Evolutionary conservation across 2,113 vertebrate genomes (phyloP).

Genomic region (Lamprotornis superbus): DNA sequence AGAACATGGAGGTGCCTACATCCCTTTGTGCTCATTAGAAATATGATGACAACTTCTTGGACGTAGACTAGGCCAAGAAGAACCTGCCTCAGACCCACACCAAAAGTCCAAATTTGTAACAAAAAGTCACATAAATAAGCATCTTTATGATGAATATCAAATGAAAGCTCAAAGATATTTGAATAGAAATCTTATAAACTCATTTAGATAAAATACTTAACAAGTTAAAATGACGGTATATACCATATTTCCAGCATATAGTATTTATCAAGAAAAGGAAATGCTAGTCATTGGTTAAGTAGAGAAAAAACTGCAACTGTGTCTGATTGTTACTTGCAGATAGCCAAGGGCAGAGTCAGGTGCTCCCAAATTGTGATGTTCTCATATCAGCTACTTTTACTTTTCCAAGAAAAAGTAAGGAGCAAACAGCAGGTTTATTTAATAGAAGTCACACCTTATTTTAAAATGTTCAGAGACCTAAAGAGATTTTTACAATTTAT

Average conservation of each 20-base stretch:
- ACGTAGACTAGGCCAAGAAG: fast-evolving
- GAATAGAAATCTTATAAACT: neutral
- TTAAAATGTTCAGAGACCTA: neutral
- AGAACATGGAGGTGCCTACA: neutral
- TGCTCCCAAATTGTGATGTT: neutral
- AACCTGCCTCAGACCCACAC: neutral
- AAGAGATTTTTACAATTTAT: neutral
- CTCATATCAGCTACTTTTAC: neutral
- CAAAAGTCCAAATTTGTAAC: neutral
- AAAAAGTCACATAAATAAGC: neutral
- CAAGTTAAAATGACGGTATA: neutral
- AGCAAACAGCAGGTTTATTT: neutral
- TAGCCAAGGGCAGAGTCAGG: neutral
- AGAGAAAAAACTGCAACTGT: neutral
- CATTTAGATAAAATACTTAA: neutral
- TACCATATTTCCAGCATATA: neutral
- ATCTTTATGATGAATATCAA: neutral
- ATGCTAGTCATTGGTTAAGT: neutral
- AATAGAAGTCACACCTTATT: neutral
- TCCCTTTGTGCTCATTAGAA: neutral
- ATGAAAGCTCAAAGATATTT: neutral
- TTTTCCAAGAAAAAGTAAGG: neutral
- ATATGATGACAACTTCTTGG: neutral
- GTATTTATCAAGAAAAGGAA: neutral
- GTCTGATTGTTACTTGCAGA: neutral